These are phyloP conservation scores for Gyrodactylus salaris DNA, from an alignment of 1,140 invertebrate species.

Conservation along the genomic window DNA sequence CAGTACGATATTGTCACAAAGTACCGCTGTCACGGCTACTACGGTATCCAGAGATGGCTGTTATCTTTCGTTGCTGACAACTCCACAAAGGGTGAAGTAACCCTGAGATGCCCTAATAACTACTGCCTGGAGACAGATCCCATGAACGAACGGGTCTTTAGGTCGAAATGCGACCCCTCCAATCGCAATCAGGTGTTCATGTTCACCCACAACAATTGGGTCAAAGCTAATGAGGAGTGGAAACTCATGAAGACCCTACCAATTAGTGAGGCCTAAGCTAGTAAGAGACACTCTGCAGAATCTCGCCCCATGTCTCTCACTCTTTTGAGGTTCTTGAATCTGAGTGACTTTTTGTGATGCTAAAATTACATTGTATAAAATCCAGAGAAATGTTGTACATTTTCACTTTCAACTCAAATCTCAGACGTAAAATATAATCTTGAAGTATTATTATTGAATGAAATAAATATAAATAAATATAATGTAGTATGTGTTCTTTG, in stretches of 20 bases:
- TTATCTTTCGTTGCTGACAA: neutral
- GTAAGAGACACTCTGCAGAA: too few relatives aligned
- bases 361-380: too few relatives aligned
- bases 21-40: neutral
- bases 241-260: neutral
- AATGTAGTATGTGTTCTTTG: too few relatives aligned
- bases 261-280: neutral
- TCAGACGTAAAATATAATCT: too few relatives aligned
- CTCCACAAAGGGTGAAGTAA: neutral
- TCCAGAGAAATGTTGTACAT: too few relatives aligned
- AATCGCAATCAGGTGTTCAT: neutral
- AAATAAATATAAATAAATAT: too few relatives aligned
- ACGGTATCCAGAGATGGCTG: neutral
- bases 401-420: too few relatives aligned
- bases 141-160: neutral
- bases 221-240: neutral
- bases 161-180: neutral
- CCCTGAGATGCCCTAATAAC: neutral
- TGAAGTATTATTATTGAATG: too few relatives aligned
- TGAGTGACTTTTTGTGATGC: too few relatives aligned
- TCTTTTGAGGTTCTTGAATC: too few relatives aligned
- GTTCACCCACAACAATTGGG: neutral
- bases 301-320: too few relatives aligned
- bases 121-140: neutral
- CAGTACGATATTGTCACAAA: neutral